phyloP scores from a whole-genome alignment of 2,113 vertebrate genomes.

The Cygnus atratus region DNA sequence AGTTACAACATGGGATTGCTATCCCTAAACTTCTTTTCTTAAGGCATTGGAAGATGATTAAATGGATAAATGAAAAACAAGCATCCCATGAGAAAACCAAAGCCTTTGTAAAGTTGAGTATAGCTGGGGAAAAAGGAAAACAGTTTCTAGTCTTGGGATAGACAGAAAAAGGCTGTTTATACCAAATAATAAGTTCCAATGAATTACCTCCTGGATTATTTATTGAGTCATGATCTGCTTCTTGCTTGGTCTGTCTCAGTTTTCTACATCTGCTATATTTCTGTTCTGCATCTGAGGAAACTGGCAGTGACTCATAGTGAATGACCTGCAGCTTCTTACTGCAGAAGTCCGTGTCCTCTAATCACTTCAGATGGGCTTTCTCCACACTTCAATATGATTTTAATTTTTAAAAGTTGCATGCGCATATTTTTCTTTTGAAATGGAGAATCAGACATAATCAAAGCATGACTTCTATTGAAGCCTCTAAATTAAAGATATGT shows the following conservation, averaged over 20 bases:
- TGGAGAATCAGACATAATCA: constrained; percentile 36
- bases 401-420: constrained; percentile 31
- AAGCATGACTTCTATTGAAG: not conserved
- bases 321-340: constrained; percentile 32
- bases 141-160: not conserved
- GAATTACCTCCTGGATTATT: not conserved
- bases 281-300: constrained; percentile 17
- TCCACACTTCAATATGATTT: constrained; percentile 17
- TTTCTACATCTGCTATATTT: constrained; percentile 33
- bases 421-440: constrained; percentile 51
- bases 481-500: not conserved
- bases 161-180: not conserved
- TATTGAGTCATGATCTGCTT: constrained; percentile 2
- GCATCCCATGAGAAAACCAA: not conserved
- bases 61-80: not conserved
- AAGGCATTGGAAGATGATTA: not conserved
- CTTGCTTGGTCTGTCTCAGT: constrained; percentile 19
- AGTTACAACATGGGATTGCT: not conserved
- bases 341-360: not conserved
- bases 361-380: constrained; percentile 50
- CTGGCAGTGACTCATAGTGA: not conserved
- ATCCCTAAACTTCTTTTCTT: not conserved
- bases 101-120: not conserved
- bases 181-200: not conserved
- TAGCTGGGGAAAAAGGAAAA: not conserved